Base-by-base conservation (phyloP, 2,797 vertebrate species). In the Coreius guichenoti region DNA sequence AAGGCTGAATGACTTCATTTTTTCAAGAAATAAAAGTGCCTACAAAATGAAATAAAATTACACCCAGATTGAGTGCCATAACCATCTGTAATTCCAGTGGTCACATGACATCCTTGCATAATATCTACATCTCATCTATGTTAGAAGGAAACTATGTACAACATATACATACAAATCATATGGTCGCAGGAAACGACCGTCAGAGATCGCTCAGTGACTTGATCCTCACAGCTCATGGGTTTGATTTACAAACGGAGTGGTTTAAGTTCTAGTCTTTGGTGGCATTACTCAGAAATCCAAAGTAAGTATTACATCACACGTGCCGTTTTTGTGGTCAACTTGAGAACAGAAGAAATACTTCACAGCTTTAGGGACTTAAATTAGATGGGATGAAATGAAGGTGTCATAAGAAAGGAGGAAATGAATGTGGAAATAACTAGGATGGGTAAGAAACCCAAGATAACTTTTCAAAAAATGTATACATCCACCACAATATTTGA, bases 131-230 rank as follows among this genome's bases (percentile, higher is more conserved):
- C 72, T 87, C 13, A 7, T 75, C 69, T 81, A 79, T 65, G 56
- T 86, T 61, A 81, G 13, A 79, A 43, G 0, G 31, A 33, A 67
- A 56, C 68, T 90, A 93, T 94, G 87, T 93, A 95, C 93, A 94
- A 36, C 89, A 91, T 91, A 91, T 92, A 93, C 90, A 95, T 74
- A 90, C 83, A 83, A 88, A 90, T 89, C 87, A 91, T 13, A 26
- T 75, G 72, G 39, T 81, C 13, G 7, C 51, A 51, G 76, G 68
- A 82, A 29, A 73, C 9, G 14, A 56, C 26, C 72, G n/a, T 65
- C 72, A 79, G 63, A 26, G 68, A 86, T 73, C 21, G 58, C 49
- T 82, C 31, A 51, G 81, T 19, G 76, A 84, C 82, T 67, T 73
- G 21, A 85, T 73, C 75, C 21, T 58, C 75, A 9, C 33, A 65